Percentiles rank a stretch among this genome's conserved stretches.
These are phyloP conservation scores for Triops cancriformis DNA, from an alignment of 1,140 invertebrate genomes.

Conservation along the genomic window DNA sequence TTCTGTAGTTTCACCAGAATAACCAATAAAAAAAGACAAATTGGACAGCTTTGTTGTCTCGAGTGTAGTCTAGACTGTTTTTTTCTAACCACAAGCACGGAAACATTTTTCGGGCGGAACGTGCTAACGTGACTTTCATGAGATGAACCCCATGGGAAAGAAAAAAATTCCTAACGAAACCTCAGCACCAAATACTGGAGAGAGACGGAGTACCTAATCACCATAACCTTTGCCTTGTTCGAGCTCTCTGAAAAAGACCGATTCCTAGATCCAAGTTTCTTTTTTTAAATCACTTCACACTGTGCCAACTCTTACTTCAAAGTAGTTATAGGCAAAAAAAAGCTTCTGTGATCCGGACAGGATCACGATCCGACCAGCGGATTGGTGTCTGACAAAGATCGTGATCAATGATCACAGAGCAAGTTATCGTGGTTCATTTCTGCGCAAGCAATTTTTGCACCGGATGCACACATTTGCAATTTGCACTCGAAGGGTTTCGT, in stretches of 20 bases:
- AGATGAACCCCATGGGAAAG: neutral
- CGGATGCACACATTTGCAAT: too few species aligned
- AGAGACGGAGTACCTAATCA: neutral
- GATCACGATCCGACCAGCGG: too few species aligned
- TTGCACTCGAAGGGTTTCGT: too few species aligned
- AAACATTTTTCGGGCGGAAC: slow-evolving; percentile 10
- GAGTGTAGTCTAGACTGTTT: neutral
- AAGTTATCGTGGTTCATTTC: too few species aligned
- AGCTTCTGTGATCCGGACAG: too few species aligned
- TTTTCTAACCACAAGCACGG: neutral
- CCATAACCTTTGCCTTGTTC: neutral
- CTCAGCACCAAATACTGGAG: neutral
- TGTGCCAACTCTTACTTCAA: neutral
- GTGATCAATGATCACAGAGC: too few species aligned
- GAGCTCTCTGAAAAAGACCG: neutral
- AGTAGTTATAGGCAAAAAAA: too few species aligned
- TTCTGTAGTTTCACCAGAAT: neutral
- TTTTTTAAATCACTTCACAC: neutral
- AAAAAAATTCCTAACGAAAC: neutral
- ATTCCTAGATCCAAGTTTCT: neutral
- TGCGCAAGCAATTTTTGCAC: too few species aligned
- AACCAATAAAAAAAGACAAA: neutral
- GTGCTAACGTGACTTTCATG: slow-evolving; percentile 5
- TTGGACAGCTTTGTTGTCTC: neutral
- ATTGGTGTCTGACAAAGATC: too few species aligned